Evolutionary conservation across 2,888 invertebrate genomes (phyloP).

Genomic region (Drosophila kuntzei): DNA sequence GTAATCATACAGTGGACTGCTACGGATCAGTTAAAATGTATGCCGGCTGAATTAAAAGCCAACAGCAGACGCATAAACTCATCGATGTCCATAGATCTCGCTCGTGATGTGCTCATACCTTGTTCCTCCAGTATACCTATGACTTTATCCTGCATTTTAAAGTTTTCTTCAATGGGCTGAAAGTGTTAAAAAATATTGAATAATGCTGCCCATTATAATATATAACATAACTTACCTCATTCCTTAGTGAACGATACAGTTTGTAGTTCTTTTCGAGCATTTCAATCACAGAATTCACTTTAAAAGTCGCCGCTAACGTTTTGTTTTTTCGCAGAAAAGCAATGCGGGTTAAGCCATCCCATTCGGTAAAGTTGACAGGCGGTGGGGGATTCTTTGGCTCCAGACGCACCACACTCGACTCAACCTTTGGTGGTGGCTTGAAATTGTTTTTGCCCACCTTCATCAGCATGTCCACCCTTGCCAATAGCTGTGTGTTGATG

Average conservation of each 20-base stretch:
- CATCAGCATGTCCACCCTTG: slow-evolving; percentile 97
- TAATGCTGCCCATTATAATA: neutral
- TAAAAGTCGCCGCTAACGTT: slow-evolving; percentile 95
- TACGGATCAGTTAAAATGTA: slow-evolving; percentile 90
- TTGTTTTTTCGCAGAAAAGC: slow-evolving; percentile 98
- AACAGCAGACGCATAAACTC: slow-evolving; percentile 95
- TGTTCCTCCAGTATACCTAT: slow-evolving; percentile 90
- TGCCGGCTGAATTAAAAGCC: slow-evolving; percentile 95
- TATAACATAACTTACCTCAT: slow-evolving; percentile 87
- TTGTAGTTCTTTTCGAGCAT: slow-evolving; percentile 96
- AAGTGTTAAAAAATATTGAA: slow-evolving; percentile 44
- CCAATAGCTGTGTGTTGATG: slow-evolving; percentile 97
- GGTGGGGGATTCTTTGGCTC: slow-evolving; percentile 99
- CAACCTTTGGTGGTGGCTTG: slow-evolving; percentile 99
- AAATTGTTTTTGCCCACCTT: slow-evolving; percentile 99
- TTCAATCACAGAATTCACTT: slow-evolving; percentile 92
- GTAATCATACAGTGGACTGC: slow-evolving; percentile 4
- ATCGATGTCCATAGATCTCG: slow-evolving; percentile 97
- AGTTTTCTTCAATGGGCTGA: slow-evolving; percentile 91
- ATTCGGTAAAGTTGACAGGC: slow-evolving; percentile 97
- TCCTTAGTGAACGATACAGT: slow-evolving; percentile 94
- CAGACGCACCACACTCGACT: slow-evolving; percentile 98
- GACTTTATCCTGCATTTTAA: slow-evolving; percentile 93
- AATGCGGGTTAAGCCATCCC: slow-evolving; percentile 98
- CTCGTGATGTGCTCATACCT: slow-evolving; percentile 91